A percentile compares a stretch with the other conserved stretches of the same genome.
Evolutionary conservation across 2,888 invertebrate species (phyloP).

Genomic region (Gari tellinella): DNA sequence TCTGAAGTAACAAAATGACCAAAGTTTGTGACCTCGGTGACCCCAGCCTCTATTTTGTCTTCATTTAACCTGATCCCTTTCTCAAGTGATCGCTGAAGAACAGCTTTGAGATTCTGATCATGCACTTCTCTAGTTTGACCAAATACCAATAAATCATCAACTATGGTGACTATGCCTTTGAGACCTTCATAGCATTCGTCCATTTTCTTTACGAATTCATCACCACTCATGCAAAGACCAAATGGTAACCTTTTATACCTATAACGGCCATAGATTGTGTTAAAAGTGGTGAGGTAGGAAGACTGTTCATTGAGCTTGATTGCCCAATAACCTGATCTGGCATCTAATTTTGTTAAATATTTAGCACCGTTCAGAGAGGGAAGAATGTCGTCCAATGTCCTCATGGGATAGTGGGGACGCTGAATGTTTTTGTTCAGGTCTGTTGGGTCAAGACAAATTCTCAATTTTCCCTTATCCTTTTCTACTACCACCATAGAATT

Average conservation of each 20-base stretch:
- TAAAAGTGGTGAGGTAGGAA: slow-evolving; percentile 43
- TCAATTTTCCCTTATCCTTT: slow-evolving; percentile 41
- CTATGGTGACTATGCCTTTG: no score
- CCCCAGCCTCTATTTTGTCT: slow-evolving; percentile 25
- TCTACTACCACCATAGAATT: slow-evolving; percentile 52
- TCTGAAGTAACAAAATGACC: slow-evolving; percentile 11
- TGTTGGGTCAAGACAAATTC: slow-evolving; percentile 56
- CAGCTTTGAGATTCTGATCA: slow-evolving; percentile 14
- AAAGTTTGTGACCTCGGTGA: slow-evolving; percentile 22
- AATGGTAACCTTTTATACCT: slow-evolving; percentile 51
- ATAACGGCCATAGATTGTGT: slow-evolving; percentile 39
- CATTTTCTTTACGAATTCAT: slow-evolving; percentile 47
- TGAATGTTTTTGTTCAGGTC: slow-evolving; percentile 53
- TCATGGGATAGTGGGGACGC: slow-evolving; percentile 52
- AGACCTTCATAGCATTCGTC: slow-evolving; percentile 47
- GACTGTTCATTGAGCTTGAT: slow-evolving; percentile 35
- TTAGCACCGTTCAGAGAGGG: slow-evolving; percentile 40
- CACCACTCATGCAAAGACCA: slow-evolving; percentile 45
- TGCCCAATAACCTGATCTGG: slow-evolving; percentile 60
- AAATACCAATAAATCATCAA: slow-evolving; percentile 9
- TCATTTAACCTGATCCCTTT: slow-evolving; percentile 29
- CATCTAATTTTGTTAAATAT: slow-evolving; percentile 56
- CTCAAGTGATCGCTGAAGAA: slow-evolving; percentile 8
- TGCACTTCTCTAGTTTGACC: slow-evolving; percentile 28
- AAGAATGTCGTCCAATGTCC: slow-evolving; percentile 55